A percentile compares a stretch with the other conserved stretches of the same genome.
Conservation (phyloP, 2,888 invertebrate species). For the Terebella lapidaria region DNA sequence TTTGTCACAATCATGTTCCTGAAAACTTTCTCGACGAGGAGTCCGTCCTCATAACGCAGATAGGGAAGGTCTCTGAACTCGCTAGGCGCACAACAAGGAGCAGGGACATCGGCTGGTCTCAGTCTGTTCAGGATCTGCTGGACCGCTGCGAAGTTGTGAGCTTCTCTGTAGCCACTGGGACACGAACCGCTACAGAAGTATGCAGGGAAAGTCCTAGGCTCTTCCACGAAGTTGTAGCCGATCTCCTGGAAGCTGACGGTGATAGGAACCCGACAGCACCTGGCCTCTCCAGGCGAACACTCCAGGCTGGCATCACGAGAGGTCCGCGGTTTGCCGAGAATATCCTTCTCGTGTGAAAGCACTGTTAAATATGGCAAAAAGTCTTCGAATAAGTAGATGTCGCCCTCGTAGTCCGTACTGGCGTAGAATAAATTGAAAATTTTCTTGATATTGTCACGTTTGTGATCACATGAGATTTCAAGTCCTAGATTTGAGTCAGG, state of each 20-base stretch:
- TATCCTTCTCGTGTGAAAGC: neutral
- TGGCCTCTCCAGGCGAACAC: neutral
- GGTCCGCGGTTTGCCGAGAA: neutral
- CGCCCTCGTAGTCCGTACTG: neutral
- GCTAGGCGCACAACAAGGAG: neutral
- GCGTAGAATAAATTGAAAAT: too few relatives aligned
- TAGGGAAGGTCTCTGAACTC: too few relatives aligned
- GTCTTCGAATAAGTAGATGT: too few relatives aligned
- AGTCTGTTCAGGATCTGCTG: neutral
- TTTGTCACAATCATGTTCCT: too few relatives aligned
- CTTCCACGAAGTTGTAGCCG: neutral
- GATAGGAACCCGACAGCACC: neutral
- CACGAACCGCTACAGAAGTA: neutral
- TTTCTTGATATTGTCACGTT: neutral
- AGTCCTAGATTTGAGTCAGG: neutral
- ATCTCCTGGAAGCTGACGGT: neutral
- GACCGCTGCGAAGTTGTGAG: neutral
- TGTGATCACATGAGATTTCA: neutral
- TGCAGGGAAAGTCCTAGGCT: neutral
- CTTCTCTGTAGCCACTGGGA: neutral
- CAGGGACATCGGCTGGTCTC: neutral
- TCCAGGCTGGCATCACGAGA: neutral
- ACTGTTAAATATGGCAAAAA: neutral
- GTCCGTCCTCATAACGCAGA: too few relatives aligned
- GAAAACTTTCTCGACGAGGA: too few relatives aligned